Evolutionary conservation across 2,797 vertebrate genomes (phyloP), one percentile per base, ranked within the genome.

Genomic region (Tinamus major): DNA sequence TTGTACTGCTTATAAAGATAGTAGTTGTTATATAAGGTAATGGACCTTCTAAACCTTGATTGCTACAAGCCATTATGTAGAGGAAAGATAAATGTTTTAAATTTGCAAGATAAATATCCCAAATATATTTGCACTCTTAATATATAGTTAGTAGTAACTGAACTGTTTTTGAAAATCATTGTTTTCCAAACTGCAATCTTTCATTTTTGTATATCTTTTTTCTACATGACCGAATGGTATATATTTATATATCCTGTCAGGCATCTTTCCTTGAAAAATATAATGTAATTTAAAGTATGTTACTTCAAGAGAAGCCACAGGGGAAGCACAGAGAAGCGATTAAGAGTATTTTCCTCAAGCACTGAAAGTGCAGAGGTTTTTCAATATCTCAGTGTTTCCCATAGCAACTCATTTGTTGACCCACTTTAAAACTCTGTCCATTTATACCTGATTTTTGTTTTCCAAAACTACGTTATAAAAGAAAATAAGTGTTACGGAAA

Each of bases 381-480:
- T 90, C 71, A 77, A 13, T 64, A 85, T 89, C 79, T 91, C 35
- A 49, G 31, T 53, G 79, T 94, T 92, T 94, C 59, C 59, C 51
- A 51, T 87, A 92, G 90, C 81, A 95, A 93, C 82, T 65, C 41
- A 86, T 39, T 90, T 87, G 41, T 87, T 95, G 81, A 88, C 74
- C 46, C 39, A 62, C 7, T 94, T 95, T 72, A 82, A 90, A 78
- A 58, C 68, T 69, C 78, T 76, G 23, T 48, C 70, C 4, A 8
- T 82, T 88, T 76, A 33, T 62, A 70, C 5, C 14, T 71, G 37
- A 55, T 67, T 86, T 86, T 89, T 77, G 4, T 53, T 77, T 94
- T 90, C 31, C 29, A 63, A 83, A 86, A 76, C 15, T 41, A 74
- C 65, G 9, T 1, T 75, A 71, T 58, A 71, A 31, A 79, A 78